phyloP scores from a whole-genome alignment of 2,797 vertebrate genomes.

The Emys orbicularis region DNA sequence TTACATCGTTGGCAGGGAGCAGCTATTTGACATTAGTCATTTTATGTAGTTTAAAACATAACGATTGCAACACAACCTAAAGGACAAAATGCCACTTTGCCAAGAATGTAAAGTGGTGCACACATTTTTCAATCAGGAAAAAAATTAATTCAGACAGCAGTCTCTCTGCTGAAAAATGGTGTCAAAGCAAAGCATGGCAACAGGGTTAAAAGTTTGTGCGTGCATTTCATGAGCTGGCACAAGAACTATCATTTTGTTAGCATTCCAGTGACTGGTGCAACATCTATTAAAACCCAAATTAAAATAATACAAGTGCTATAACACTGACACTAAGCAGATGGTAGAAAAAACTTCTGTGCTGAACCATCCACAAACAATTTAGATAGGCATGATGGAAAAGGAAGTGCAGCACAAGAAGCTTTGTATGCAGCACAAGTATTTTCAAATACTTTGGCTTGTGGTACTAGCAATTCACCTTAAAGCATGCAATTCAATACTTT shows the following conservation, averaged over 20 bases:
- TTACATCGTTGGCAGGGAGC: constrained; percentile 36
- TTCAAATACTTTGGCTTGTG: neutral
- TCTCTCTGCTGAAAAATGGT: neutral
- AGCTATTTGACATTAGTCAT: constrained; percentile 40
- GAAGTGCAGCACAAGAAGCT: neutral
- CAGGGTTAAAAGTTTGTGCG: neutral
- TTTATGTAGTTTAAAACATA: constrained; percentile 42
- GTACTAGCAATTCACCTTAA: neutral
- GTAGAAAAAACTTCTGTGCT: constrained; percentile 27
- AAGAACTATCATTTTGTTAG: neutral
- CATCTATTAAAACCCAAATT: constrained; percentile 7
- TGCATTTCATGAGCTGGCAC: neutral
- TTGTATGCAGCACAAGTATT: neutral
- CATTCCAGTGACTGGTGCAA: constrained; percentile 14
- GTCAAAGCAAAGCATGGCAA: neutral
- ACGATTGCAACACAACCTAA: constrained; percentile 46
- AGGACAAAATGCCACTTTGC: constrained; percentile 44
- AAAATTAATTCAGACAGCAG: neutral
- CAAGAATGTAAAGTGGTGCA: constrained; percentile 8
- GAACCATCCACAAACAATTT: neutral
- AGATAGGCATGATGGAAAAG: neutral
- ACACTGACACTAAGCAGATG: constrained; percentile 29
- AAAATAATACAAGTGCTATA: constrained; percentile 20
- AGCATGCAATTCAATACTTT: neutral
- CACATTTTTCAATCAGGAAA: constrained; percentile 35